phyloP scores from a whole-genome alignment of 2,888 invertebrate species.

The Drosophila greeni region DNA sequence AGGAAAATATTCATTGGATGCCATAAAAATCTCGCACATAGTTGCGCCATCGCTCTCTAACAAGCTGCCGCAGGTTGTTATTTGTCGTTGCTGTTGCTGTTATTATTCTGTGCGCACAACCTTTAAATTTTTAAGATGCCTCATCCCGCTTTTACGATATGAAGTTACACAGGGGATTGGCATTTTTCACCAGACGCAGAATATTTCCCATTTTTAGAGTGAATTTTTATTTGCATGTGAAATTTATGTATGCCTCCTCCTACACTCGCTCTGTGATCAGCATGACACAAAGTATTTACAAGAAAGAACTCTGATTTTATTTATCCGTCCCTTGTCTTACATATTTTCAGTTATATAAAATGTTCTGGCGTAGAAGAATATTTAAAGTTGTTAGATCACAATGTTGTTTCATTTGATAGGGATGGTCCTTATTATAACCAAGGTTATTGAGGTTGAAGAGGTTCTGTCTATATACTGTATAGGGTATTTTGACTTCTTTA shows the following conservation, averaged over 20 bases:
- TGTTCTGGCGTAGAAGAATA: too few species aligned
- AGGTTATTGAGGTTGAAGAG: not conserved
- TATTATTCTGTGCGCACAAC: constrained; percentile 55
- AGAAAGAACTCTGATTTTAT: not conserved
- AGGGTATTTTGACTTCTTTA: not conserved
- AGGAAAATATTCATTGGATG: constrained; percentile 57
- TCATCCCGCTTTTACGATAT: constrained; percentile 20
- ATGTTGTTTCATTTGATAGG: too few species aligned
- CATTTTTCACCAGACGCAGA: constrained; percentile 18
- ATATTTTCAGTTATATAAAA: not conserved
- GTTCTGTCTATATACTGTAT: not conserved
- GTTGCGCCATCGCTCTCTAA: constrained; percentile 38
- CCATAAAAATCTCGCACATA: constrained; percentile 66
- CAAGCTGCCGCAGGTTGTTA: constrained; percentile 32
- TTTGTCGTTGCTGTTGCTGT: constrained; percentile 34
- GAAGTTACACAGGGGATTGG: constrained; percentile 21
- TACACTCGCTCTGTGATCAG: not conserved
- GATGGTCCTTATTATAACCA: too few species aligned
- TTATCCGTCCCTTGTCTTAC: not conserved
- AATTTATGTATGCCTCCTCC: constrained; percentile 1
- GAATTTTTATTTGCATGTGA: constrained; percentile 29
- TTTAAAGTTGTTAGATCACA: too few species aligned
- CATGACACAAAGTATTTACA: constrained; percentile 1
- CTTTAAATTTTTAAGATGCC: constrained; percentile 60
- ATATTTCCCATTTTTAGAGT: constrained; percentile 8